These are phyloP conservation scores for Pycnomerus fuliginosus DNA, from an alignment of 2,888 invertebrate species.

Conservation along the genomic window DNA sequence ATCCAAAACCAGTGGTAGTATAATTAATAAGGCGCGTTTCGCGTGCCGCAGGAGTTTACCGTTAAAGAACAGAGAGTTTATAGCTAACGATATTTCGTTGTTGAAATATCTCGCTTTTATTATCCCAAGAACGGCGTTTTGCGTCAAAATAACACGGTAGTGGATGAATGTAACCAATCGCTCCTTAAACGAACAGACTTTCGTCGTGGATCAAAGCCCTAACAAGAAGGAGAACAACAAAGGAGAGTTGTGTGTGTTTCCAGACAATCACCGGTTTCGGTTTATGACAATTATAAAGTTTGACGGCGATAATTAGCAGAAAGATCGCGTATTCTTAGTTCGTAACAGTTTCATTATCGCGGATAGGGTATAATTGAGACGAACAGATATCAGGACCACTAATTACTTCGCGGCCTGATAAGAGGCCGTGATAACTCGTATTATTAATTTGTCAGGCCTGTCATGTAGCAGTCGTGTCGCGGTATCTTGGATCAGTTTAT, in stretches of 20 bases:
- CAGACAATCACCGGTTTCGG: conserved; percentile 3
- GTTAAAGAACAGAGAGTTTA: too few species aligned
- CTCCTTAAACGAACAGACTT: conserved; percentile 13
- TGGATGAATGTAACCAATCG: conserved; percentile 20
- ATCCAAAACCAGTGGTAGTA: too few species aligned
- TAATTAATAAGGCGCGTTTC: too few species aligned
- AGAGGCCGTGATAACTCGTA: conserved; percentile 36
- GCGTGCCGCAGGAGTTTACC: too few species aligned
- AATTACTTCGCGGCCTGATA: conserved; percentile 36
- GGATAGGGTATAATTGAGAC: conserved; percentile 30
- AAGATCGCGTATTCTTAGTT: conserved; percentile 15
- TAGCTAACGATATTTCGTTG: conserved; percentile 9
- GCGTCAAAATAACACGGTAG: conserved; percentile 17
- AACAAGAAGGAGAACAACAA: conserved; percentile 2
- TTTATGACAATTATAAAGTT: conserved; percentile 15
- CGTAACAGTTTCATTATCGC: conserved; percentile 25
- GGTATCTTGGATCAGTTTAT: conserved; percentile 34
- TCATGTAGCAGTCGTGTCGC: conserved; percentile 38
- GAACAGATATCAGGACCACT: conserved; percentile 34
- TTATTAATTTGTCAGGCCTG: conserved; percentile 41
- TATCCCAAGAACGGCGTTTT: conserved; percentile 15
- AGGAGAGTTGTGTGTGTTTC: not conserved
- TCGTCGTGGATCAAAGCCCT: not conserved
- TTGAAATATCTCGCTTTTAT: conserved; percentile 12
- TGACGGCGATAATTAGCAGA: conserved; percentile 15